These are phyloP conservation scores for Prunella fulvescens DNA, from an alignment of 2,113 vertebrate genomes.

Conservation along the genomic window DNA sequence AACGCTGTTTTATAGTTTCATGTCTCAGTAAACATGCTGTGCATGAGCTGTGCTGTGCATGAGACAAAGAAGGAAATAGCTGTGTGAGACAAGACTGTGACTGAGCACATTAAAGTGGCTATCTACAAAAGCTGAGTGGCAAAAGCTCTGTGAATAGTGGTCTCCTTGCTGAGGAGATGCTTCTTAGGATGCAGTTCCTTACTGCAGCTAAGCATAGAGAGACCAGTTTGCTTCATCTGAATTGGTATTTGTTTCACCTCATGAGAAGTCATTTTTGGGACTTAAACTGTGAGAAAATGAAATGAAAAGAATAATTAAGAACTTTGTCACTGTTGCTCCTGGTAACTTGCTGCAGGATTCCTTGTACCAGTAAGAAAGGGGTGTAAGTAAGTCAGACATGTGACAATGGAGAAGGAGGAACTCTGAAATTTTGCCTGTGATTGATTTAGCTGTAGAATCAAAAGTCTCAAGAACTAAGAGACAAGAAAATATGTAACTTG, in stretches of 20 bases:
- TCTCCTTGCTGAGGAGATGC: background rate
- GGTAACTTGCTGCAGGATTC: background rate
- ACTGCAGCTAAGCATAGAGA: background rate
- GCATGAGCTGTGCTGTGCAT: rapidly evolving
- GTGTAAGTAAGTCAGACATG: background rate
- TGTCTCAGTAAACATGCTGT: background rate
- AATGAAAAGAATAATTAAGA: background rate
- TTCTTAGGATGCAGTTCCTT: background rate
- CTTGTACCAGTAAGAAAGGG: background rate
- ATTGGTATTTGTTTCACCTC: background rate
- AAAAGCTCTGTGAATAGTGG: background rate
- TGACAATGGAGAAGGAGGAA: rapidly evolving
- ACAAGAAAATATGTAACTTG: background rate
- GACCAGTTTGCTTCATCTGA: background rate
- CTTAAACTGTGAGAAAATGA: background rate
- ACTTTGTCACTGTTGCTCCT: background rate
- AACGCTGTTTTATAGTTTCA: background rate
- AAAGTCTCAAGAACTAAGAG: background rate
- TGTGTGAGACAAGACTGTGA: background rate
- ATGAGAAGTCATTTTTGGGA: background rate
- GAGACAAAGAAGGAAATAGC: background rate
- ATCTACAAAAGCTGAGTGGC: background rate
- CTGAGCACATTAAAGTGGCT: background rate
- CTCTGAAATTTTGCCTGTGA: background rate
- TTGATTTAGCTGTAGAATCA: background rate